phyloP scores from a whole-genome alignment of 2,888 invertebrate genomes.

The Dinocampus coccinellae region DNA sequence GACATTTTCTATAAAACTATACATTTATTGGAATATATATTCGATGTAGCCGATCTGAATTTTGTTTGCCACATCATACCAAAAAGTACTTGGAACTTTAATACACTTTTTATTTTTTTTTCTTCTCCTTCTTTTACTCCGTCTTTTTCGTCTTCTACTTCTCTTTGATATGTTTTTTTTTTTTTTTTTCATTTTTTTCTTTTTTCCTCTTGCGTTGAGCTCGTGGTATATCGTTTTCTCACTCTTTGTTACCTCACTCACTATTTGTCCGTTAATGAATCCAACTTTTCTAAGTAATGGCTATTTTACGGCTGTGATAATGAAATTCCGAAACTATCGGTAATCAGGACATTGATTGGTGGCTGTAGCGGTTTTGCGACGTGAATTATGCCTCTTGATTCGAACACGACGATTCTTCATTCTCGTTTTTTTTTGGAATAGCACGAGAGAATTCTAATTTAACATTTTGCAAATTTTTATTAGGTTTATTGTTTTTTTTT shows the following conservation, averaged over 20 bases:
- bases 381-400: slow-evolving; percentile 41
- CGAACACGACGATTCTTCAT: slow-evolving; percentile 24
- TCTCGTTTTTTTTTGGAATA: not conserved
- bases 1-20: slow-evolving; percentile 13
- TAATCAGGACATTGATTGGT: slow-evolving; percentile 63
- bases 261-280: slow-evolving; percentile 32
- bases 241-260: slow-evolving; percentile 8
- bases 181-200: no score
- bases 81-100: not conserved
- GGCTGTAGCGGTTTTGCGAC: slow-evolving; percentile 46
- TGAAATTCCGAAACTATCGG: slow-evolving; percentile 65
- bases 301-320: slow-evolving; percentile 61
- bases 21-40: slow-evolving; percentile 38
- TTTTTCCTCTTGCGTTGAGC: no score
- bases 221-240: no score
- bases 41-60: not conserved
- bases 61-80: not conserved
- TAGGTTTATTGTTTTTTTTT: no score
- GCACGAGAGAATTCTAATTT: slow-evolving; percentile 40
- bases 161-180: no score
- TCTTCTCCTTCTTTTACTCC: not conserved
- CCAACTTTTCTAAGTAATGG: slow-evolving; percentile 57
- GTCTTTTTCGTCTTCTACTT: no score
- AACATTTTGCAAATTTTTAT: slow-evolving; percentile 2
- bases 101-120: not conserved